Percentiles rank a stretch among this genome's conserved stretches.
These are phyloP conservation scores for Gobio gobio DNA, from an alignment of 2,113 vertebrate genomes.

Conservation along the genomic window DNA sequence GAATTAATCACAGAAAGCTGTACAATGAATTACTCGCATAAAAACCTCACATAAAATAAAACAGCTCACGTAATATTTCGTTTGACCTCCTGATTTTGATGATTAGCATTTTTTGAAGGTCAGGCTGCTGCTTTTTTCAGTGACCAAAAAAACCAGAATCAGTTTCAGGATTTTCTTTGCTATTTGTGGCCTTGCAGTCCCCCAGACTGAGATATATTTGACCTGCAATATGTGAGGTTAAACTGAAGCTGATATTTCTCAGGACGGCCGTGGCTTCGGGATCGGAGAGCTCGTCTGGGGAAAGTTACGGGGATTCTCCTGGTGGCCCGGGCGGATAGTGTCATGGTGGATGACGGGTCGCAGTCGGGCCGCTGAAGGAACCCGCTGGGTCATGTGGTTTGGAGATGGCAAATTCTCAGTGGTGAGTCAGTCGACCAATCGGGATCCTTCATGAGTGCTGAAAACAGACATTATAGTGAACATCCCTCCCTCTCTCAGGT, in stretches of 20 bases:
- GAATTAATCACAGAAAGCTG: neutral
- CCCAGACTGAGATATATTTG: neutral
- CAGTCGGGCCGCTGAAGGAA: slow-evolving; percentile 92
- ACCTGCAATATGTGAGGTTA: neutral
- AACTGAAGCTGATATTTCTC: slow-evolving; percentile 3
- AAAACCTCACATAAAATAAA: too few species aligned
- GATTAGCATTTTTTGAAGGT: neutral
- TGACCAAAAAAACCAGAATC: neutral
- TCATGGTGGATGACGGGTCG: slow-evolving; percentile 97
- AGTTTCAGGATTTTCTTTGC: neutral
- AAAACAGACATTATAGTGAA: neutral
- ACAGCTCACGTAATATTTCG: neutral
- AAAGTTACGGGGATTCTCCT: slow-evolving; percentile 95
- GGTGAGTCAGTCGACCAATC: slow-evolving; percentile 70
- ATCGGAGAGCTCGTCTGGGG: slow-evolving; percentile 94
- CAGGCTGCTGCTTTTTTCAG: neutral
- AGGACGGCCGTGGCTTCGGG: slow-evolving; percentile 92
- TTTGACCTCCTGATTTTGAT: neutral
- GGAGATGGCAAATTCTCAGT: slow-evolving; percentile 98
- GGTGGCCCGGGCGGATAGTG: slow-evolving; percentile 98
- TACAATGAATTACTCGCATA: neutral
- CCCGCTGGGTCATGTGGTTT: slow-evolving; percentile 99
- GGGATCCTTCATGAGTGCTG: neutral
- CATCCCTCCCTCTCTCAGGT: slow-evolving; percentile 73
- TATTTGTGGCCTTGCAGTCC: neutral